Evolutionary conservation across 2,113 vertebrate species (phyloP).

Genomic region (Myodes glareolus): DNA sequence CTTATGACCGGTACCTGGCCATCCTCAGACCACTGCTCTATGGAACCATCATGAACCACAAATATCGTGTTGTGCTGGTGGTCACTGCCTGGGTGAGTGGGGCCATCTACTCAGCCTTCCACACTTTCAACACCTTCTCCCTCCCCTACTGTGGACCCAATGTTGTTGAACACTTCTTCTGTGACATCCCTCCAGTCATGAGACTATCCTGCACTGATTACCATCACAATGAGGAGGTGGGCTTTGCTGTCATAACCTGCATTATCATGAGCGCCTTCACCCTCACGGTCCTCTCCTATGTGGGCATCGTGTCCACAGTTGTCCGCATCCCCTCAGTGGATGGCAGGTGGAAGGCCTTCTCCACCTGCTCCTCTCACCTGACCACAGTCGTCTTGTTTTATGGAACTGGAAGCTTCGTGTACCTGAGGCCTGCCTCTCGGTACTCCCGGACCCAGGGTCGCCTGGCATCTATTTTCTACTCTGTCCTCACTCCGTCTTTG

Average conservation of each 20-base stretch:
- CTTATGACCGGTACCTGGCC: no score
- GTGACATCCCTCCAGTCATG: conserved; percentile 55
- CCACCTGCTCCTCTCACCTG: conserved; percentile 55
- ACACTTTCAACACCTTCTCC: conserved; percentile 41
- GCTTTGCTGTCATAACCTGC: neutral
- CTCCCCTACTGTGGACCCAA: conserved; percentile 64
- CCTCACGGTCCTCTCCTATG: neutral
- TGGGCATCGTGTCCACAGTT: neutral
- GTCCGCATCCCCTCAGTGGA: neutral
- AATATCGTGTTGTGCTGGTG: no score
- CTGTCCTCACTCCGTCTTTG: neutral
- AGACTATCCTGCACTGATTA: conserved; percentile 17
- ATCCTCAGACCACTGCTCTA: conserved; percentile 10
- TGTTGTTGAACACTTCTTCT: neutral
- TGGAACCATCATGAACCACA: no score
- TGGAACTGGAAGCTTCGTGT: conserved; percentile 53
- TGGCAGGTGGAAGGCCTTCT: conserved; percentile 17
- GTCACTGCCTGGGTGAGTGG: no score
- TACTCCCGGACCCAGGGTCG: neutral
- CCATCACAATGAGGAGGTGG: neutral
- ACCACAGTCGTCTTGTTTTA: conserved; percentile 56
- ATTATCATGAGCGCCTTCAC: neutral
- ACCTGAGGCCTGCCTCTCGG: neutral
- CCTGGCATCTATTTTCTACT: neutral
- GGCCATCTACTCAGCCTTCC: no score